A percentile compares a stretch with the other conserved stretches of the same genome.
Conservation (phyloP, 2,888 invertebrate genomes). For the Yponomeuta malinellus region DNA sequence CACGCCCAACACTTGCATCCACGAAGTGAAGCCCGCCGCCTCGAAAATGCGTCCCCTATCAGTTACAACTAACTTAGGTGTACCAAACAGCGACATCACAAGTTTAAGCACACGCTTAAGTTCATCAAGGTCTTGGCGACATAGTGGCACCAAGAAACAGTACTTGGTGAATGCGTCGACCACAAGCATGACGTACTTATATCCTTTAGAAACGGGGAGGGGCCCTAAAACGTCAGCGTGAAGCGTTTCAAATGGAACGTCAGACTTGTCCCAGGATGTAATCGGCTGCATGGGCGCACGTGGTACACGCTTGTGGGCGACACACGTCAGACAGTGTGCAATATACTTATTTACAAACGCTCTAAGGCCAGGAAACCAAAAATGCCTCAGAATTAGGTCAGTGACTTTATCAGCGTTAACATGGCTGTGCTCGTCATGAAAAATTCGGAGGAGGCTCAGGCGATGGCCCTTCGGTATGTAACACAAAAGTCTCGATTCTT, state of each 20-base stretch:
- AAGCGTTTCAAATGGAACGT: conserved; percentile 17
- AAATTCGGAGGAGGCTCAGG: conserved; percentile 15
- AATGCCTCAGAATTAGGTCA: conserved; percentile 18
- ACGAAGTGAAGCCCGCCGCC: not conserved
- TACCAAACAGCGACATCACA: conserved; percentile 17
- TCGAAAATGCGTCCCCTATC: conserved; percentile 20
- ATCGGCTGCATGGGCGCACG: conserved; percentile 15
- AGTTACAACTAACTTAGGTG: conserved; percentile 12
- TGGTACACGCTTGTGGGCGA: conserved; percentile 10
- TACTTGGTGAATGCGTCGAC: conserved; percentile 18
- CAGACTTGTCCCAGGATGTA: conserved; percentile 17
- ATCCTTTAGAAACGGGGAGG: conserved; percentile 14
- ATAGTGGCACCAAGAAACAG: conserved; percentile 12
- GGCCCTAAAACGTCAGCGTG: conserved; percentile 19
- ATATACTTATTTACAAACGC: conserved; percentile 15
- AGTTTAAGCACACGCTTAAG: conserved; percentile 8
- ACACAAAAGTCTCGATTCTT: conserved; percentile 16
- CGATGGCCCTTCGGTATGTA: conserved; percentile 20
- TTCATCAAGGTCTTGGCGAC: conserved; percentile 14
- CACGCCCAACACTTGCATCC: conserved; percentile 14
- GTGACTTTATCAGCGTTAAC: conserved; percentile 16
- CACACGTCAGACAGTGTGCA: conserved; percentile 13
- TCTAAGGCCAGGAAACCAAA: conserved; percentile 17
- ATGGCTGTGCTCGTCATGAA: conserved; percentile 20
- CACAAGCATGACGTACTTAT: conserved; percentile 14